These are phyloP conservation scores for Rhinichthys klamathensis DNA, from an alignment of 2,113 vertebrate genomes.

Conservation along the genomic window DNA sequence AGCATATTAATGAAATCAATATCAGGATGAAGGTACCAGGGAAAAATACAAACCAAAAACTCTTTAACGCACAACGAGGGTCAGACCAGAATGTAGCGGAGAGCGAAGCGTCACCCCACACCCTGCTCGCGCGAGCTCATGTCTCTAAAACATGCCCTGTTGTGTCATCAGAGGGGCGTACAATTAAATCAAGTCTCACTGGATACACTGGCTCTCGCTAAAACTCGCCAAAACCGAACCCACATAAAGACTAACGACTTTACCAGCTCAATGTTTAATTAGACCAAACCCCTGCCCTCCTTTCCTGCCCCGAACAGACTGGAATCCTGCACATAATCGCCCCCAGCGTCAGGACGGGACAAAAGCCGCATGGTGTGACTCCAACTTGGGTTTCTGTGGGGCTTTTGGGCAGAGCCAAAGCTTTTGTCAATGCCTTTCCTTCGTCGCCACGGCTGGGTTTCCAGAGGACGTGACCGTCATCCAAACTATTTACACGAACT, in stretches of 20 bases:
- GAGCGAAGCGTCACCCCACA: slow-evolving; percentile 19
- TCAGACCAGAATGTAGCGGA: neutral
- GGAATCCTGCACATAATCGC: slow-evolving; percentile 8
- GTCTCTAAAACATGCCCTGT: slow-evolving; percentile 43
- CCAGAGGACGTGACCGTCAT: neutral
- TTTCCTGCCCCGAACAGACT: slow-evolving; percentile 31
- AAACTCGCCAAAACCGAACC: slow-evolving; percentile 67
- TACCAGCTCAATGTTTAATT: slow-evolving; percentile 64
- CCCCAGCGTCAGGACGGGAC: slow-evolving; percentile 11
- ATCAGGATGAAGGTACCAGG: neutral
- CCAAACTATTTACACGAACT: slow-evolving; percentile 7
- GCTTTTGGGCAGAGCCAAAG: neutral
- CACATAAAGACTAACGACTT: slow-evolving; percentile 69
- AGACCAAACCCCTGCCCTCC: slow-evolving; percentile 49
- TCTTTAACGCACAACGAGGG: neutral
- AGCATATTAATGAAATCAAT: neutral
- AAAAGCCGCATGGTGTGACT: slow-evolving; percentile 1
- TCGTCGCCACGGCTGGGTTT: neutral
- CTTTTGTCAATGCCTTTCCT: neutral
- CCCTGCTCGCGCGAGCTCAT: slow-evolving; percentile 14
- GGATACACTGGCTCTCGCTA: slow-evolving; percentile 59
- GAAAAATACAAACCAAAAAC: neutral
- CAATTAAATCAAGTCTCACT: slow-evolving; percentile 66
- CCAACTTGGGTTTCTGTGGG: neutral
- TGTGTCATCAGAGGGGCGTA: slow-evolving; percentile 66